phyloP scores from a whole-genome alignment of 2,888 invertebrate species.

The Brenthis daphne region DNA sequence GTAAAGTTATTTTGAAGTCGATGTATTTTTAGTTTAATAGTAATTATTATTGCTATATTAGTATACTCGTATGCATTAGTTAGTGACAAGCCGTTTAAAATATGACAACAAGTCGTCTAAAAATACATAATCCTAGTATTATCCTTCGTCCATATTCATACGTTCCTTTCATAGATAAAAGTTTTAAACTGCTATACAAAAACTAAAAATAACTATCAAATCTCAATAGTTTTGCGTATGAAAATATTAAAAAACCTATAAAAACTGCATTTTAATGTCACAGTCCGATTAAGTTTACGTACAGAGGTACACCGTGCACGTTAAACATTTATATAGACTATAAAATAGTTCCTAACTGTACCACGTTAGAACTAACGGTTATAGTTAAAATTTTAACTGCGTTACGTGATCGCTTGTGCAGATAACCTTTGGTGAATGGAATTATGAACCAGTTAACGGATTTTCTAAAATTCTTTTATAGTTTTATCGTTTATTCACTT shows the following conservation, averaged over 20 bases:
- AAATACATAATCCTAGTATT: too few relatives aligned
- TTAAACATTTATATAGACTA: conserved; percentile 44
- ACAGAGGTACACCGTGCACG: conserved; percentile 4
- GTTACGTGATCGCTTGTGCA: conserved; percentile 51
- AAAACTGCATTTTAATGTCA: conserved; percentile 40
- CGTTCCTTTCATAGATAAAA: conserved; percentile 24
- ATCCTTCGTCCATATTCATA: conserved; percentile 5
- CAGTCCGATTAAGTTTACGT: conserved; percentile 55
- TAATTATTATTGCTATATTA: too few relatives aligned
- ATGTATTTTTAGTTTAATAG: too few relatives aligned
- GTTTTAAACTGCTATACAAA: conserved; percentile 14
- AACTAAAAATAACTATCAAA: conserved; percentile 21
- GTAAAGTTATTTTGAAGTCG: too few relatives aligned
- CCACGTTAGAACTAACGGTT: conserved; percentile 59
- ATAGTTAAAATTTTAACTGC: conserved; percentile 59
- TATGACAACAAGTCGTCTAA: too few relatives aligned
- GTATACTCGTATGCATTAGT: too few relatives aligned
- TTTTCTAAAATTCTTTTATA: conserved; percentile 10
- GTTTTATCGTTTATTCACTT: too few relatives aligned
- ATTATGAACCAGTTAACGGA: conserved; percentile 16
- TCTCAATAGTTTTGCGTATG: conserved; percentile 15
- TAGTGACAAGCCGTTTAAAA: too few relatives aligned
- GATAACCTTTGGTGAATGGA: conserved; percentile 26
- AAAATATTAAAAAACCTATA: conserved; percentile 25
- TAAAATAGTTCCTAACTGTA: conserved; percentile 61